Base-by-base conservation (phyloP, 2,113 vertebrate species). In the Boulengeromyrus knoepffleri region DNA sequence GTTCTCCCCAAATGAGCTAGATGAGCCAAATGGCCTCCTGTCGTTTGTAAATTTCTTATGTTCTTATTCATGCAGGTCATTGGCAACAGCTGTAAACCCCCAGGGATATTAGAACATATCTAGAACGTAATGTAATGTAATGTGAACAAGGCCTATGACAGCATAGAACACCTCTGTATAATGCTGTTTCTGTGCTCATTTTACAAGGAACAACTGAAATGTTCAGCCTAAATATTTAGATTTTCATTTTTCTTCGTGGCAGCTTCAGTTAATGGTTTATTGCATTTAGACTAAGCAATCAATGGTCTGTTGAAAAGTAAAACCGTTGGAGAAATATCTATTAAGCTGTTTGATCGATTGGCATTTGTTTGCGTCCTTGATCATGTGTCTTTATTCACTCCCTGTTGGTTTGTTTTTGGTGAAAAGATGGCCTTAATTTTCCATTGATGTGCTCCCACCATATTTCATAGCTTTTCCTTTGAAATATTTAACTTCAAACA, bases 261-360 rank as follows among this genome's bases (percentile, higher is more conserved):
- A 89, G 21, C 31, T 39, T 56, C 53, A 21, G 12, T 87, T 74
- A 10, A 49, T 49, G 77, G 50, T 52, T 77, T 53, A 85, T 89
- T 66, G 27, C 42, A 66, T 50, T 49, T 52, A 39, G 62, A 89
- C 91, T 88, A 42, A 80, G 66, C 58, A 90, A 89, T 87, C 87
- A 92, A 90, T 89, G 47, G 88, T 88, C 89, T 62, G 42, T 90
- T 92, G 90, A 92, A 89, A 87, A 88, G 56, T 87, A 89, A 88
- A 83, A 19, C 62, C 7, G 27, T 74, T 84, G 45, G 62, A 3
- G 62, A 89, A 85, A 88, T 87, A 89, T 90, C 91, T 90, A 83
- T 77, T 21, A 70, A 70, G 87, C 62, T 66, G 39, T 86, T 86
- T 31, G 83, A 88, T 92, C 92, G 66, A 89, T 91, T 77, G 36